Base-by-base conservation (phyloP, 2,113 vertebrate genomes). In the Ceyx melanurus region DNA sequence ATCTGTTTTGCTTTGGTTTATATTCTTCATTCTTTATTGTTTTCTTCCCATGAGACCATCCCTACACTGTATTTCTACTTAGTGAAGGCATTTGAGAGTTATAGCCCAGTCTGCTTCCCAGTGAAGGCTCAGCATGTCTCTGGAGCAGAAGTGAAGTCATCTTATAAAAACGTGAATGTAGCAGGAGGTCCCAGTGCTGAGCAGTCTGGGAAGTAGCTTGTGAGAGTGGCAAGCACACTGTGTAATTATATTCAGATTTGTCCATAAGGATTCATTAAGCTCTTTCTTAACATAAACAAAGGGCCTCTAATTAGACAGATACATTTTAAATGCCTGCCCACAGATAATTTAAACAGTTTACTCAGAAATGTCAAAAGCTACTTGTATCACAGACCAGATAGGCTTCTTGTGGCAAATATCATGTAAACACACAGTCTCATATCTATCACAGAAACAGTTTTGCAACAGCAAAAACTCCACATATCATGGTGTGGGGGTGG, bases 301-400 rank as follows among this genome's bases (percentile, higher is more conserved):
- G 46, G 25, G 18, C 48, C 19, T 88, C 88, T 97, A 95, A 97
- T 97, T 96, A 96, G 92, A 58, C 40, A 76, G 75, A 92, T 46
- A 31, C 15, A 56, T 91, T 88, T 95, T 86, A 92, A 88, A 85
- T 83, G n/a, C 57, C 89, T 88, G 45, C 84, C 77, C 56, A 58
- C 31, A 61, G 79, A 90, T 95, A 90, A 94, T 82, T 94, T 95
- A 94, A 97, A 97, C 97, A 96, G 90, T 97, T 97, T 96, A 96
- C 92, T 92, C 64, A 20, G 64, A 88, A 94, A 96, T 80, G 86
- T 95, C 93, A 97, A 74, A 95, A 95, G 90, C 76, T 87, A 74
- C 81, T 94, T 79, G 74, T 86, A 43, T 86, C 79, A 37, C 65
- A 86, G 82, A 73, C 50, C 86, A 94, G 93, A 92, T 35, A 58